These are phyloP conservation scores for Eutolmus rufibarbis DNA, from an alignment of 2,888 invertebrate genomes.

Conservation along the genomic window DNA sequence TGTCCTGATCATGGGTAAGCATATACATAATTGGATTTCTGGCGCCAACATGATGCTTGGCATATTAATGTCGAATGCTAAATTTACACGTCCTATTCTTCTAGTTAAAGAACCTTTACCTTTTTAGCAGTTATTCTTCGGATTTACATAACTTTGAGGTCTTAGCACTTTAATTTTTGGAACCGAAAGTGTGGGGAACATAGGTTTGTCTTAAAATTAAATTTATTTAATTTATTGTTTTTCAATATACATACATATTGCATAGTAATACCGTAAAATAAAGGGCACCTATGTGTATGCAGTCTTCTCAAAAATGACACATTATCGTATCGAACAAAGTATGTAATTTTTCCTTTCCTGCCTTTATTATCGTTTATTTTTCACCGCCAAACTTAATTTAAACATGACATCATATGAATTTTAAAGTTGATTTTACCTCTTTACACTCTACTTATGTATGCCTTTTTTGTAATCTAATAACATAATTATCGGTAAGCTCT, in stretches of 20 bases:
- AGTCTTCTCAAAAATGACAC: neutral
- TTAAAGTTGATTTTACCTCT: neutral
- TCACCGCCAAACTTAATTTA: neutral
- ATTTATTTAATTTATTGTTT: too few species aligned
- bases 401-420: neutral
- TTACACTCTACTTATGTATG: neutral
- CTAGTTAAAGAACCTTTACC: neutral
- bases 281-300: too few species aligned
- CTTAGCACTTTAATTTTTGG: neutral
- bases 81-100: neutral
- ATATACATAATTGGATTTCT: conserved; percentile 45
- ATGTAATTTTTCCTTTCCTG: neutral
- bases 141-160: neutral
- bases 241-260: too few species aligned
- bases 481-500: neutral
- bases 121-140: neutral
- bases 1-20: conserved; percentile 40
- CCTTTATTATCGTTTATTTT: neutral
- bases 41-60: conserved; percentile 44
- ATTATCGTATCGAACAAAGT: neutral
- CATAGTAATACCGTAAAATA: too few species aligned
- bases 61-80: neutral
- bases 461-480: neutral
- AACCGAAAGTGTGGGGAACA: neutral
- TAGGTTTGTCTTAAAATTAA: neutral